A percentile compares a stretch with the other conserved stretches of the same genome.
phyloP scores from a whole-genome alignment of 2,797 vertebrate species.

The Sebastiscus tertius region DNA sequence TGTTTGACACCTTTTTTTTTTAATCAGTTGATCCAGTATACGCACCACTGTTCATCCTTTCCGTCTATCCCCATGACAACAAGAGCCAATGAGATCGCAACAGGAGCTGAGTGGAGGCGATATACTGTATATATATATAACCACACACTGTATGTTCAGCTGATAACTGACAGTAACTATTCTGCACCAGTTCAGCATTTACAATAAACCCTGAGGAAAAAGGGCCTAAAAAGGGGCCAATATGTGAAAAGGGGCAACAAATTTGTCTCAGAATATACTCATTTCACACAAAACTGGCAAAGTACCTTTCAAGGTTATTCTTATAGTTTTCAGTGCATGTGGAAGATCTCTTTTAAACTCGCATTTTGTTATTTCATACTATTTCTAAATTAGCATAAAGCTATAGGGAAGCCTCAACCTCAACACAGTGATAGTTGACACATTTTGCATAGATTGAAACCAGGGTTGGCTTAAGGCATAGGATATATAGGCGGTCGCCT shows the following conservation, averaged over 20 bases:
- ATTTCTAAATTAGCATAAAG: not conserved
- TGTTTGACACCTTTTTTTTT: not conserved
- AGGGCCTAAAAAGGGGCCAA: not conserved
- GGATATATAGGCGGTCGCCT: too few species aligned
- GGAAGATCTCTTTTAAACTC: not conserved
- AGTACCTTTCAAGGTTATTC: not conserved
- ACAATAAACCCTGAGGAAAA: not conserved
- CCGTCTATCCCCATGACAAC: conserved; percentile 69
- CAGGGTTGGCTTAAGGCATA: too few species aligned
- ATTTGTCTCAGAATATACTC: not conserved
- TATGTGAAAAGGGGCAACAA: not conserved
- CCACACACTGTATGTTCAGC: not conserved
- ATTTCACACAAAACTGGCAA: not conserved
- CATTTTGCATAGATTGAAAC: not conserved
- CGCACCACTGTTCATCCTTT: conserved; percentile 21
- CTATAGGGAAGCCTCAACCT: not conserved
- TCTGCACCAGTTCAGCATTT: not conserved
- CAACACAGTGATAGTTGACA: not conserved
- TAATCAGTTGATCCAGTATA: conserved; percentile 1
- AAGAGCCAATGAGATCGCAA: conserved; percentile 24
- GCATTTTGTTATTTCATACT: not conserved
- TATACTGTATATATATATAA: not conserved
- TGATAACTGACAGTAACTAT: not conserved
- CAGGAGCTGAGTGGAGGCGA: conserved; percentile 20
- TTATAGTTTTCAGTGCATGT: not conserved